A percentile compares a stretch with the other conserved stretches of the same genome.
Conservation (phyloP, 2,113 vertebrate genomes). For the Paratilapia polleni region DNA sequence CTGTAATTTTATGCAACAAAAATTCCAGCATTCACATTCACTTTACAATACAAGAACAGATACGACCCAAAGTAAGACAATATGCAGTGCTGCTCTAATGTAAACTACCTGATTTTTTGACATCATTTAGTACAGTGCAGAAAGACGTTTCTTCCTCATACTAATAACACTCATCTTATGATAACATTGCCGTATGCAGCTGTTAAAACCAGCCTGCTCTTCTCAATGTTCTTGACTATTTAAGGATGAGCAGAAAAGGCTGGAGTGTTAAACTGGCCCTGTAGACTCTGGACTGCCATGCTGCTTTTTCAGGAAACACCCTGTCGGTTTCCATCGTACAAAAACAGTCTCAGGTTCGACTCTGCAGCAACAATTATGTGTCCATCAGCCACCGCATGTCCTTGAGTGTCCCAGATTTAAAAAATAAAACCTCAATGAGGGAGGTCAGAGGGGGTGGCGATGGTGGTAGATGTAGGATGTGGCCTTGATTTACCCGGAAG, state of each 20-base stretch:
- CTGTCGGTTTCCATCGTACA: constrained; percentile 24
- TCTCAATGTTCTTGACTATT: neutral
- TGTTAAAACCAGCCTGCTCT: neutral
- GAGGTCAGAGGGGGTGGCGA: constrained; percentile 34
- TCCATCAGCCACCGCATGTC: constrained; percentile 41
- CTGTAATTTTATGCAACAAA: neutral
- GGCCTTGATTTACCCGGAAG: constrained; percentile 66
- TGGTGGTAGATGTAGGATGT: constrained; percentile 38
- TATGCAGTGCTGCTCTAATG: neutral
- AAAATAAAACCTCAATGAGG: neutral
- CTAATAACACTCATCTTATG: neutral
- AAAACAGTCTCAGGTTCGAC: constrained; percentile 39
- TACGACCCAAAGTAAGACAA: neutral
- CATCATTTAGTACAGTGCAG: constrained; percentile 15
- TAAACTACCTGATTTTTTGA: neutral
- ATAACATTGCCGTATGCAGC: neutral
- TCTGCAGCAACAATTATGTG: constrained; percentile 6
- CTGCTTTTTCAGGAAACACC: constrained; percentile 30
- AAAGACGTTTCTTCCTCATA: neutral
- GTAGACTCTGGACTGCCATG: neutral
- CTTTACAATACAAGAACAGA: neutral
- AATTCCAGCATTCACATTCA: neutral
- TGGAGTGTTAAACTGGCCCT: neutral
- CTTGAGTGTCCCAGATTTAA: constrained; percentile 41
- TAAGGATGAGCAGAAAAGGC: constrained; percentile 6